phyloP scores from a whole-genome alignment of 2,888 invertebrate genomes.

The Willowsia nigromaculata region DNA sequence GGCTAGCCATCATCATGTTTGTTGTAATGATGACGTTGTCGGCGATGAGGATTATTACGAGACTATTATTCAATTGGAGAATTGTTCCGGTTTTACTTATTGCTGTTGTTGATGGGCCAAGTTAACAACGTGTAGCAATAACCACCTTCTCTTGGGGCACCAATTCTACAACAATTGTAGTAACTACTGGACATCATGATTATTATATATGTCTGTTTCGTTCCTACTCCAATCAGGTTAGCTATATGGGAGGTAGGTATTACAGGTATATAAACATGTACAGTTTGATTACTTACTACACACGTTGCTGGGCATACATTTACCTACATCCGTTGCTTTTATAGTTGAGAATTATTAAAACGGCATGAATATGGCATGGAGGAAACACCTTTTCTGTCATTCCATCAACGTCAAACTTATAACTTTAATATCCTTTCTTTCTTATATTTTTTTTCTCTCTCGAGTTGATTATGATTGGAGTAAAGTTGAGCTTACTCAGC shows the following conservation, averaged over 20 bases:
- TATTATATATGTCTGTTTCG: constrained; percentile 42
- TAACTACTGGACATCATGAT: constrained; percentile 61
- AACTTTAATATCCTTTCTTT: constrained; percentile 49
- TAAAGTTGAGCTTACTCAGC: constrained; percentile 25
- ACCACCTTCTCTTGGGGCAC: constrained; percentile 51
- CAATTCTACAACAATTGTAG: constrained; percentile 9
- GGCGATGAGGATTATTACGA: constrained; percentile 40
- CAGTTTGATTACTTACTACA: background rate
- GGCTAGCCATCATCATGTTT: background rate
- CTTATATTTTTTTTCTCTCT: constrained; percentile 43
- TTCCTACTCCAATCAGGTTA: background rate
- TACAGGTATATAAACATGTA: background rate
- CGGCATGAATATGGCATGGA: constrained; percentile 51
- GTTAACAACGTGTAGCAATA: constrained; percentile 58
- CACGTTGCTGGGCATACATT: background rate
- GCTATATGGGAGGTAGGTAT: constrained; percentile 6
- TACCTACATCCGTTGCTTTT: constrained; percentile 31
- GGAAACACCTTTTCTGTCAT: constrained; percentile 73
- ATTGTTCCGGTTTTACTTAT: constrained; percentile 66
- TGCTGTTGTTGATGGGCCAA: constrained; percentile 59
- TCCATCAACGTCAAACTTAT: constrained; percentile 66
- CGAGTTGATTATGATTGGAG: constrained; percentile 48
- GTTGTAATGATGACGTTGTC: constrained; percentile 39
- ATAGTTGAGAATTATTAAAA: constrained; percentile 62
- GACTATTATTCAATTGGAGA: constrained; percentile 57